Evolutionary conservation across 2,888 invertebrate genomes (phyloP).

Genomic region (Cancer borealis): DNA sequence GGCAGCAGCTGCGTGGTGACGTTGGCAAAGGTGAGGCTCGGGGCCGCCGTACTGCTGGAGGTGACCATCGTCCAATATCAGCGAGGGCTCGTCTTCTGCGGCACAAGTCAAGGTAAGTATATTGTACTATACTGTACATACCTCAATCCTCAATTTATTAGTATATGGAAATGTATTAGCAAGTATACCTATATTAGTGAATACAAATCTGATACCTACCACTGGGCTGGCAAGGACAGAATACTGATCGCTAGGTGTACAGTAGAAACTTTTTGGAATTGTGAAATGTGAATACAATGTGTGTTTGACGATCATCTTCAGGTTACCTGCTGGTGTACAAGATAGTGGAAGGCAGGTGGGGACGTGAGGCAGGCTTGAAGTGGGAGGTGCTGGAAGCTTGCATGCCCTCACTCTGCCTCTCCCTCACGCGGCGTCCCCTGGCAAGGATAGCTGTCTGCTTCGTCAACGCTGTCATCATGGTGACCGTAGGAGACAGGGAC

Average conservation of each 20-base stretch:
- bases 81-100: conserved; percentile 70
- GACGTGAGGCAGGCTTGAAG: not conserved
- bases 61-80: conserved; percentile 59
- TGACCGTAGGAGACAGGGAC: conserved; percentile 59
- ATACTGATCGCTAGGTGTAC: not conserved
- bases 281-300: not conserved
- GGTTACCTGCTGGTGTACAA: conserved; percentile 56
- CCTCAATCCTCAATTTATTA: not conserved
- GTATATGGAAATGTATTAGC: not conserved
- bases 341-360: not conserved
- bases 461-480: conserved; percentile 11
- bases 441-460: conserved; percentile 50
- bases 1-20: conserved; percentile 62
- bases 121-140: too few species aligned
- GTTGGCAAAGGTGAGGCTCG: conserved; percentile 64
- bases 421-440: conserved; percentile 49
- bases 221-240: not conserved
- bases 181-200: not conserved
- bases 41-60: conserved; percentile 58
- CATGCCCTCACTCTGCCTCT: conserved; percentile 48
- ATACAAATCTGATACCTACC: not conserved
- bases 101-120: conserved; percentile 60
- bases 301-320: not conserved
- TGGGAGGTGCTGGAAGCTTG: conserved; percentile 58
- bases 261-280: not conserved